Base-by-base conservation (phyloP, 2,888 invertebrate species). In the Heliconius charithonia region DNA sequence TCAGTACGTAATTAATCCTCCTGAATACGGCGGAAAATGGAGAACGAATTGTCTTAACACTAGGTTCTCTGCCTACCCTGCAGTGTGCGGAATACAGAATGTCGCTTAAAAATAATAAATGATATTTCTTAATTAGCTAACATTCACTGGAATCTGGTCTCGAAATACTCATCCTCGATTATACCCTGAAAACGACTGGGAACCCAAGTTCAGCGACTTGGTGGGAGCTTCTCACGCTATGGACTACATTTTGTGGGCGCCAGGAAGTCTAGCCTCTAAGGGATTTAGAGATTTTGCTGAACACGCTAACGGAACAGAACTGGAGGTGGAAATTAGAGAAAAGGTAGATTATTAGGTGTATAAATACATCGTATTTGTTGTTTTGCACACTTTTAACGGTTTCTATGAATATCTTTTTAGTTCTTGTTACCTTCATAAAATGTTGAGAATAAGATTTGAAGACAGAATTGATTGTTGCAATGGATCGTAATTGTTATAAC, bases 101-200 rank as follows among this genome's bases (percentile, higher is more conserved):
- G 45, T 16, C 13, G 4, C 16, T 16, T 4, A 45, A 45, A 45
- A 16, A 4, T 4, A 45, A 0, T 45, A 45, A 16, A 45, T 45
- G 0, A 59, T 59, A 27, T 63, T 37, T 63, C 76, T 12, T 7
- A 79, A 79, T 27, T 56, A 94, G 94, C 82, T 94, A 45, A 86
- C 89, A 1, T 94, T 94, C 77, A 91, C 89, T 2, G 94, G 94
- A 4, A 85, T 93, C 56, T 94, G 94, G 94, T 94, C 94, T 0
- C 87, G 93, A 4, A 92, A 94, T 80, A 94, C 93, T 0, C 94
- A 94, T 81, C 92, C 92, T 0, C 88, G 87, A 3, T 79, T 88
- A 0, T 94, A 89, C 41, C 94, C 94, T 0, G 93, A 94, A 79
- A 94, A 93, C 79, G 93, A 93, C 75, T 93, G 93, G 93, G 79